These are phyloP conservation scores for Micronisus gabar DNA, from an alignment of 2,113 vertebrate genomes.

Conservation along the genomic window DNA sequence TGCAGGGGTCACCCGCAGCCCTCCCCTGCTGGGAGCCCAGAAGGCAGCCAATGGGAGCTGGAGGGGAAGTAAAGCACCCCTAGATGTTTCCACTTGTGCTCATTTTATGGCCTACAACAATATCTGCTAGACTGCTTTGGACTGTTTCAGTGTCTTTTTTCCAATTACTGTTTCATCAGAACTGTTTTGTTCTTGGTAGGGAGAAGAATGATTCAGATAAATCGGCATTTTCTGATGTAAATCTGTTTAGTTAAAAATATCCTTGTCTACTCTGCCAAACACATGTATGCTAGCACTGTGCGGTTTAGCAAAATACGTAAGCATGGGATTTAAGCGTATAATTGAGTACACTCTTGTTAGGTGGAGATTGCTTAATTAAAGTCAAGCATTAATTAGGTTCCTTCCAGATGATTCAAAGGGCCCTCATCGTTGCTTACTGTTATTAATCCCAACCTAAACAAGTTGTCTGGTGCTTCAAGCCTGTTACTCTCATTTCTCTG, in stretches of 20 bases:
- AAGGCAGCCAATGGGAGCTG: not conserved
- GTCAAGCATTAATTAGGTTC: not conserved
- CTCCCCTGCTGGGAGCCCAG: not conserved
- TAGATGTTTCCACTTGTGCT: not conserved
- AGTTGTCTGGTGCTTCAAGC: not conserved
- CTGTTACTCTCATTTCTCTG: not conserved
- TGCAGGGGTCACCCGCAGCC: rapidly evolving
- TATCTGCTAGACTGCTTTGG: not conserved
- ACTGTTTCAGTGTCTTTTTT: not conserved
- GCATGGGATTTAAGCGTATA: not conserved
- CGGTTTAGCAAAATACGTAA: not conserved
- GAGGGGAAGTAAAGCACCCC: rapidly evolving
- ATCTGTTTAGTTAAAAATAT: not conserved
- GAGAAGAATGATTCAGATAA: not conserved
- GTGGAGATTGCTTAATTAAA: not conserved
- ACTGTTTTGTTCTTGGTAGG: not conserved
- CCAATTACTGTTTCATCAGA: not conserved
- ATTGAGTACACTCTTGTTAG: not conserved
- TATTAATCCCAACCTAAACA: not conserved
- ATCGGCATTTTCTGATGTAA: not conserved
- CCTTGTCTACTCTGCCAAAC: not conserved
- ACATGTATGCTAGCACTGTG: not conserved
- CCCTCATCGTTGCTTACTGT: not conserved
- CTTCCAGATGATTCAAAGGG: not conserved
- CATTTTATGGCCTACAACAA: not conserved